Evolutionary conservation across 2,888 invertebrate species (phyloP).

Genomic region (Chelonus formosanus): DNA sequence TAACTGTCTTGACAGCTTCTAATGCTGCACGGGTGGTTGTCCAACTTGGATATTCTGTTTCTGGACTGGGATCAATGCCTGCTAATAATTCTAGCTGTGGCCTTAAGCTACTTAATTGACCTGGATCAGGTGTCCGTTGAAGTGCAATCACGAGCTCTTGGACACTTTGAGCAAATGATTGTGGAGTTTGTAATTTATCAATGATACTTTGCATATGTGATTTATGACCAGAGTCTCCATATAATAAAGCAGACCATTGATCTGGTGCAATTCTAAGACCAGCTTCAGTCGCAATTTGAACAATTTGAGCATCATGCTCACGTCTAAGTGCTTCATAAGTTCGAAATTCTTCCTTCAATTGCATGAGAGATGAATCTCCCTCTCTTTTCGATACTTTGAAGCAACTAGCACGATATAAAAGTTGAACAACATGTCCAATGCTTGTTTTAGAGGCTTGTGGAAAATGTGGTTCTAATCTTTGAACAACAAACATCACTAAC

Average conservation of each 20-base stretch:
- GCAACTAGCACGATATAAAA: slow-evolving; percentile 96
- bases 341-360: slow-evolving; percentile 95
- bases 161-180: slow-evolving; percentile 89
- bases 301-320: slow-evolving; percentile 98
- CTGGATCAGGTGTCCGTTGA: slow-evolving; percentile 87
- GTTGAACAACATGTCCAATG: slow-evolving; percentile 98
- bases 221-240: slow-evolving; percentile 94
- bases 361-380: slow-evolving; percentile 97
- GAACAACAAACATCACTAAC: slow-evolving; percentile 98
- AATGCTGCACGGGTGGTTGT: slow-evolving; percentile 73
- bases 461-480: slow-evolving; percentile 93
- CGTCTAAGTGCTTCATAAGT: slow-evolving; percentile 91
- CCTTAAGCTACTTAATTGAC: slow-evolving; percentile 79
- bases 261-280: slow-evolving; percentile 97
- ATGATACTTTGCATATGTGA: slow-evolving; percentile 96
- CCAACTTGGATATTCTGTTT: slow-evolving; percentile 73
- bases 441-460: slow-evolving; percentile 98
- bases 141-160: slow-evolving; percentile 90
- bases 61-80: slow-evolving; percentile 84
- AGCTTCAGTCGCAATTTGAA: slow-evolving; percentile 97
- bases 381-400: slow-evolving; percentile 98
- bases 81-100: slow-evolving; percentile 85
- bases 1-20: slow-evolving; percentile 76
- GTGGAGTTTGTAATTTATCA: slow-evolving; percentile 92
- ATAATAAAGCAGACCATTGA: slow-evolving; percentile 96